A percentile compares a stretch with the other conserved stretches of the same genome.
These are phyloP conservation scores for Neuroterus valhalla DNA, from an alignment of 1,140 invertebrate species.

Conservation along the genomic window DNA sequence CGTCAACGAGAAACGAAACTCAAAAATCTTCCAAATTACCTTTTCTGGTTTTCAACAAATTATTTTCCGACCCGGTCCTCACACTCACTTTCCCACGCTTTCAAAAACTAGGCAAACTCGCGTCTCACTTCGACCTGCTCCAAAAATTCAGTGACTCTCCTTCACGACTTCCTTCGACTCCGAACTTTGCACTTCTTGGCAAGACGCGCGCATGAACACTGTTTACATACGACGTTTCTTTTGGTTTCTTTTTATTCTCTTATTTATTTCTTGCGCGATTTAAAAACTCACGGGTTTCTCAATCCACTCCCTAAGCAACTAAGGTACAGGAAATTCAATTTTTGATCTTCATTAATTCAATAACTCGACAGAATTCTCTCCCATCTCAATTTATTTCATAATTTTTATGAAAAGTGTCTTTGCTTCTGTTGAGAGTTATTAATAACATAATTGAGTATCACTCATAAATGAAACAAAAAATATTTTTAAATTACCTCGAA, in stretches of 20 bases:
- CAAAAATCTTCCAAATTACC: not conserved
- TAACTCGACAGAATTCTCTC: not conserved
- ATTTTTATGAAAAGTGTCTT: not conserved
- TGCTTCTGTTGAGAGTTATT: not conserved
- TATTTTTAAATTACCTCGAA: not conserved
- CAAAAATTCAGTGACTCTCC: not conserved
- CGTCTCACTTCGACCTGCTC: slow-evolving; percentile 1
- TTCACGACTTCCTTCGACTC: slow-evolving; percentile 18
- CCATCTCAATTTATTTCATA: not conserved
- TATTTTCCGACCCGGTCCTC: not conserved
- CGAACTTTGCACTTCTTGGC: slow-evolving; percentile 7
- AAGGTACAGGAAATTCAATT: not conserved
- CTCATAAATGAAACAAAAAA: not conserved
- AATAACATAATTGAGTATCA: not conserved
- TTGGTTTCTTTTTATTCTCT: slow-evolving; percentile 24
- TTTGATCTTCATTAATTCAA: not conserved
- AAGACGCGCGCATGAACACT: slow-evolving; percentile 30
- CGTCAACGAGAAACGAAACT: slow-evolving; percentile 17
- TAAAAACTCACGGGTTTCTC: not conserved
- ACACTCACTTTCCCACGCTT: not conserved
- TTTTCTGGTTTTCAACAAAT: not conserved
- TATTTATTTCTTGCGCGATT: slow-evolving; percentile 26
- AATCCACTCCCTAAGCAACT: not conserved
- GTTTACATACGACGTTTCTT: not conserved
- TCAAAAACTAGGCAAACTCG: slow-evolving; percentile 4